Evolutionary conservation across 2,113 vertebrate genomes (phyloP).

Genomic region (Crotalus horridus): DNA sequence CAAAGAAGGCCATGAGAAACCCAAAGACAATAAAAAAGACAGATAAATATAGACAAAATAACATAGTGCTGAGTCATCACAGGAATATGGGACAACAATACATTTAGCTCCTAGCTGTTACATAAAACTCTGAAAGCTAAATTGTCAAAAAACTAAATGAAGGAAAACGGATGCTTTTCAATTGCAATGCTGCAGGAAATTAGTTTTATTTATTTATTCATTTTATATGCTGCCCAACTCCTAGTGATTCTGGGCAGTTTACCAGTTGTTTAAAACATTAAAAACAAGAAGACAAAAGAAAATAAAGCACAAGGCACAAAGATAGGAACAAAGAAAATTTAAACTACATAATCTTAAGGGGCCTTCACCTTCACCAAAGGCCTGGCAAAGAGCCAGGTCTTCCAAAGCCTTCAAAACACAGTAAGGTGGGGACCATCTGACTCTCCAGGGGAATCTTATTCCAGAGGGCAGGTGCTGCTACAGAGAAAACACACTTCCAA

Average conservation of each 20-base stretch:
- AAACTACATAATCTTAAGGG: background rate
- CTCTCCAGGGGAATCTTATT: background rate
- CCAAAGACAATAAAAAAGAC: background rate
- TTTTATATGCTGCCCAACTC: background rate
- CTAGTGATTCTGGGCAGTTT: background rate
- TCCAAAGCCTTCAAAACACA: background rate
- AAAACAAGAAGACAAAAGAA: no score
- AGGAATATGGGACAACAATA: background rate
- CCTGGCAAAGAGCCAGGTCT: background rate
- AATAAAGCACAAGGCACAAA: background rate
- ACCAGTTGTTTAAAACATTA: no score
- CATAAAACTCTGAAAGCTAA: background rate
- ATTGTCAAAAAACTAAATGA: background rate
- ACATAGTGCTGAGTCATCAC: background rate
- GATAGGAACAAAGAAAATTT: background rate
- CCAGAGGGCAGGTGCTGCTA: background rate
- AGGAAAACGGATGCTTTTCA: background rate
- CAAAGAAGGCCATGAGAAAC: background rate
- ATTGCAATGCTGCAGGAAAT: background rate
- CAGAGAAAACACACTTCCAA: background rate
- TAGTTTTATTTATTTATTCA: background rate
- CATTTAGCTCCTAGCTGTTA: background rate
- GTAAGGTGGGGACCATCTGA: background rate
- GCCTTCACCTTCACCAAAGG: background rate
- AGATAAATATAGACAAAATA: background rate